These are phyloP conservation scores for Poeciliopsis infans DNA, from an alignment of 2,797 vertebrate genomes.

Conservation along the genomic window DNA sequence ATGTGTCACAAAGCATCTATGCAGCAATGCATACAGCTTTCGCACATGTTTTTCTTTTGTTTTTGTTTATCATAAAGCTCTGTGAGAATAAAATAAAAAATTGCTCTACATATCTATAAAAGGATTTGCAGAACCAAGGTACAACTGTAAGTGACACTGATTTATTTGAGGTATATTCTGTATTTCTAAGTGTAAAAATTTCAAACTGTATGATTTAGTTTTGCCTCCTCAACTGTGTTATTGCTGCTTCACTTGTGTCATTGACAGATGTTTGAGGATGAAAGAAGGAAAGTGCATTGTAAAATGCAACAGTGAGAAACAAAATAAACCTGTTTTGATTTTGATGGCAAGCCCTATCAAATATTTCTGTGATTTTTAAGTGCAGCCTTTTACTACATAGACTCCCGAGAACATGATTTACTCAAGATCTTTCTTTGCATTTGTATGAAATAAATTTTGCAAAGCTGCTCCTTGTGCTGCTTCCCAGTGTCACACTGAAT, in stretches of 20 bases:
- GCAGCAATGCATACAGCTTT: background rate
- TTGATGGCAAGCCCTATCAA: constrained; percentile 24
- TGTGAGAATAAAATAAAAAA: background rate
- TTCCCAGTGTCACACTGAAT: constrained; percentile 27
- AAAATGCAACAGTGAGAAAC: constrained; percentile 31
- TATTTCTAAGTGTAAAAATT: constrained; percentile 14
- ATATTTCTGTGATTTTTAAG: constrained; percentile 34
- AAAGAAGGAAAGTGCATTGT: constrained; percentile 17
- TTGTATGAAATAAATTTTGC: constrained; percentile 20
- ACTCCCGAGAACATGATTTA: constrained; percentile 23
- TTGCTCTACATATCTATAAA: background rate
- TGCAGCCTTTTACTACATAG: constrained; percentile 19
- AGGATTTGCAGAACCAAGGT: background rate
- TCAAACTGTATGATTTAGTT: constrained; percentile 40
- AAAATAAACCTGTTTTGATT: constrained; percentile 26
- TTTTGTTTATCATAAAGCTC: background rate
- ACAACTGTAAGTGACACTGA: background rate
- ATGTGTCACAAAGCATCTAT: background rate
- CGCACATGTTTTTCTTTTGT: background rate
- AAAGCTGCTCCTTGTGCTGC: constrained; percentile 29
- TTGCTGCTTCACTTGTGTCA: constrained; percentile 36
- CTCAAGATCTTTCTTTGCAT: constrained; percentile 13
- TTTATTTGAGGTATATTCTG: constrained; percentile 14
- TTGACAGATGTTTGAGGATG: constrained; percentile 52
- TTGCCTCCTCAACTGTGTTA: constrained; percentile 41